phyloP scores from a whole-genome alignment of 2,888 invertebrate genomes.

The Anorthoa munda region DNA sequence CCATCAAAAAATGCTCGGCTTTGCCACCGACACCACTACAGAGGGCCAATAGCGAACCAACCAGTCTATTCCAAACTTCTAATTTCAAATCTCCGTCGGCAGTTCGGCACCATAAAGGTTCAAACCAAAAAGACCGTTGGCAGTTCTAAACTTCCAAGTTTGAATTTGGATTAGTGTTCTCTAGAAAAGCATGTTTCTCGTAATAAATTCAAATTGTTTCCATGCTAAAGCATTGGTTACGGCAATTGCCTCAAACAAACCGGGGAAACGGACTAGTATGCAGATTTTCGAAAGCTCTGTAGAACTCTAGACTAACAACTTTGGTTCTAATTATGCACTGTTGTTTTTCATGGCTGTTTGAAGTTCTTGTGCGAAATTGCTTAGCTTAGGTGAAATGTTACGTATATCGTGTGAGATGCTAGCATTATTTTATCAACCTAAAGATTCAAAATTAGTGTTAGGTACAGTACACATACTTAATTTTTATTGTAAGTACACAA shows the following conservation, averaged over 20 bases:
- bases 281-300: slow-evolving; percentile 48
- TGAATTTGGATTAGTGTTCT: slow-evolving; percentile 57
- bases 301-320: slow-evolving; percentile 44
- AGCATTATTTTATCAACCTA: background rate
- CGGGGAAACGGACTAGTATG: slow-evolving; percentile 50
- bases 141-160: slow-evolving; percentile 26
- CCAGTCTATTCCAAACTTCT: background rate
- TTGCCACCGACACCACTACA: background rate
- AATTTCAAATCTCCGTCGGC: slow-evolving; percentile 26
- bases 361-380: slow-evolving; percentile 16
- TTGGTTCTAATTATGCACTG: slow-evolving; percentile 52
- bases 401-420: no score
- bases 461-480: no score
- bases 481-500: no score
- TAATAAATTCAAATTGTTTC: slow-evolving; percentile 63
- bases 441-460: background rate
- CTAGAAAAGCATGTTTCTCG: slow-evolving; percentile 53
- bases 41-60: background rate
- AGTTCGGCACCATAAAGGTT: slow-evolving; percentile 34
- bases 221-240: slow-evolving; percentile 52
- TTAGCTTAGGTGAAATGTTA: background rate
- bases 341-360: slow-evolving; percentile 31
- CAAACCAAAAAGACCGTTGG: slow-evolving; percentile 13
- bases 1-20: no score
- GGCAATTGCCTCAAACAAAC: slow-evolving; percentile 41